These are phyloP conservation scores for Drosophila quinaria DNA, from an alignment of 2,888 invertebrate genomes.

Conservation along the genomic window DNA sequence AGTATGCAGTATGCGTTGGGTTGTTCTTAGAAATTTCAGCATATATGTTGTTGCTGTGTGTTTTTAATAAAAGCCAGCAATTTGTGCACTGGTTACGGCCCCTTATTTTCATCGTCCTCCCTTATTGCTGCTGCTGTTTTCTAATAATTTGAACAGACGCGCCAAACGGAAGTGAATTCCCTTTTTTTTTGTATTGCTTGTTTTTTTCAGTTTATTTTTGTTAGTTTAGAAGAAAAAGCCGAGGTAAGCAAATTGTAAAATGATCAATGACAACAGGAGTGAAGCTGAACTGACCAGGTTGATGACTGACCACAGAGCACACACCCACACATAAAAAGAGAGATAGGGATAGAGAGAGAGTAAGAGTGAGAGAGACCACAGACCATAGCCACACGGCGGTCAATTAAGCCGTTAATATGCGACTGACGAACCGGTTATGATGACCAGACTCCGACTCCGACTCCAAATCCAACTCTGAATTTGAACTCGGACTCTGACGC, in stretches of 20 bases:
- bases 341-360: not conserved
- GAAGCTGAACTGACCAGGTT: conserved; percentile 17
- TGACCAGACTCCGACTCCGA: conserved; percentile 6
- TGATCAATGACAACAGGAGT: conserved; percentile 28
- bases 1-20: not conserved
- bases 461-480: not conserved
- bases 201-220: not conserved
- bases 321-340: conserved; percentile 5
- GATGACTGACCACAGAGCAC: conserved; percentile 24
- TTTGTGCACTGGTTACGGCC: conserved; percentile 37
- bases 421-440: conserved; percentile 43
- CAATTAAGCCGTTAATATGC: conserved; percentile 75
- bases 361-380: conserved; percentile 37
- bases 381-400: conserved; percentile 59
- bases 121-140: conserved; percentile 22
- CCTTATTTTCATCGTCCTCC: not conserved
- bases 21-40: not conserved
- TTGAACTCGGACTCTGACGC: not conserved
- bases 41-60: conserved; percentile 7
- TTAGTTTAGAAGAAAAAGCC: not conserved
- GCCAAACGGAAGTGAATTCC: conserved; percentile 29
- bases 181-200: not conserved
- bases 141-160: conserved; percentile 27
- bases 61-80: conserved; percentile 54
- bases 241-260: conserved; percentile 2